Base-by-base conservation (phyloP, 2,888 invertebrate genomes). In the Clanis bilineata region DNA sequence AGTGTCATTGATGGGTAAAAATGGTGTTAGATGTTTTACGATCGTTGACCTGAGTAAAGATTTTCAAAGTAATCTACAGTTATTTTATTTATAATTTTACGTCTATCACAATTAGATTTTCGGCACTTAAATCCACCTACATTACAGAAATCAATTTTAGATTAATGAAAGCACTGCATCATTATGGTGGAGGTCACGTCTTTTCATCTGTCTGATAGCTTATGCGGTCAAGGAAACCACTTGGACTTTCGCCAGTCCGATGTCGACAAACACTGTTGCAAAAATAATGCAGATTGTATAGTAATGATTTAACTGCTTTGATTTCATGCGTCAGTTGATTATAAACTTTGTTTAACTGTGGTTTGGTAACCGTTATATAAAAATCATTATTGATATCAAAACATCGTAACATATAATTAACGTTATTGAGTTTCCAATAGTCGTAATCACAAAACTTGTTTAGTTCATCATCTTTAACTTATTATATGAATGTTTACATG, bases 151-250 rank as follows among this genome's bases (percentile, higher is more conserved):
- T 51, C 32, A 51, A 51, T 32, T 18, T 28, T 18, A 28, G 10
- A 51, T 51, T 18, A 28, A 51, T 18, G 15, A 47, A 47, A 28
- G 44, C 47, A 28, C 28, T 51, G 51, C 32, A 15, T 51, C 32
- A 28, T 18, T 23, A 15, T 47, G 44, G 44, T 23, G n/a, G 47
- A 47, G 51, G 51, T 32, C 51, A 45, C 45, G 28, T 32, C 15
- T 47, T n/a, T 44, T 44, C 44, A 44, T 32, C 47, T 28, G 32
- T 51, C 32, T 32, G 32, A 51, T 51, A 51, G 28, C 18, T 51
- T 51, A 51, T 32, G 51, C 51, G 51, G 51, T 51, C 51, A 51
- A 51, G 51, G 51, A 51, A 51, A 51, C 28, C 18, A 51, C 18
- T 51, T 51, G 51, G 51, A 51, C 28, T 51, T 51, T 51, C 51